phyloP scores from a whole-genome alignment of 2,113 vertebrate genomes.

The Echinops telfairi region DNA sequence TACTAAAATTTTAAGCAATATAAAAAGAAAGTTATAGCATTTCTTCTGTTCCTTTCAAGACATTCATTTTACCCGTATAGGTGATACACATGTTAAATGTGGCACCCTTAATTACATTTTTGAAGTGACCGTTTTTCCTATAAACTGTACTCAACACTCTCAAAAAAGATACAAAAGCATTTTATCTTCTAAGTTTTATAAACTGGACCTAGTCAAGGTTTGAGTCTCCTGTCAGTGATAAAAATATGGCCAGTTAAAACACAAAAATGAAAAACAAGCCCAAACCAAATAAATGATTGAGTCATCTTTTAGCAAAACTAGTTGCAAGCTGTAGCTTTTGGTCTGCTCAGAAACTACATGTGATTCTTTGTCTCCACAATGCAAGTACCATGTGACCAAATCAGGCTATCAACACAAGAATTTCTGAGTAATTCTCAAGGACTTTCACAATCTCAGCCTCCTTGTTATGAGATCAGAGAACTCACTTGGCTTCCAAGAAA shows the following conservation, averaged over 20 bases:
- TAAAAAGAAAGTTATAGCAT: background rate
- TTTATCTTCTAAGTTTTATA: too few relatives aligned
- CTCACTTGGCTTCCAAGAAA: slow-evolving; percentile 61
- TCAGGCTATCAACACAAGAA: slow-evolving; percentile 17
- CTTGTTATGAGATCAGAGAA: slow-evolving; percentile 53
- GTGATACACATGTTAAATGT: background rate
- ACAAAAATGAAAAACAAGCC: background rate
- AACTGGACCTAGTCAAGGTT: too few relatives aligned
- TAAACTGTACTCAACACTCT: too few relatives aligned
- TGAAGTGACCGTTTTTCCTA: too few relatives aligned
- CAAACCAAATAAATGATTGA: background rate
- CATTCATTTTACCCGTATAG: background rate
- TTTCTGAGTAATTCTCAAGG: slow-evolving; percentile 63
- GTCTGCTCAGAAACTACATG: slow-evolving; percentile 30
- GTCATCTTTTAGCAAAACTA: slow-evolving; percentile 52
- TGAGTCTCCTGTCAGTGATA: too few relatives aligned
- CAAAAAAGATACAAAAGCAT: too few relatives aligned
- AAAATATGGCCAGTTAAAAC: too few relatives aligned
- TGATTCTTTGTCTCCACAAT: slow-evolving; percentile 54
- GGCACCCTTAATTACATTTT: background rate
- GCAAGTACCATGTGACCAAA: slow-evolving; percentile 61
- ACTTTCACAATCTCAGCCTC: slow-evolving; percentile 66
- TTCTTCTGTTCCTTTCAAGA: slow-evolving; percentile 1
- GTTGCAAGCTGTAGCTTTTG: slow-evolving; percentile 17
- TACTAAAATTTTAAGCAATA: background rate